These are phyloP conservation scores for Diogma glabrata DNA, from an alignment of 2,888 invertebrate genomes.

Conservation along the genomic window DNA sequence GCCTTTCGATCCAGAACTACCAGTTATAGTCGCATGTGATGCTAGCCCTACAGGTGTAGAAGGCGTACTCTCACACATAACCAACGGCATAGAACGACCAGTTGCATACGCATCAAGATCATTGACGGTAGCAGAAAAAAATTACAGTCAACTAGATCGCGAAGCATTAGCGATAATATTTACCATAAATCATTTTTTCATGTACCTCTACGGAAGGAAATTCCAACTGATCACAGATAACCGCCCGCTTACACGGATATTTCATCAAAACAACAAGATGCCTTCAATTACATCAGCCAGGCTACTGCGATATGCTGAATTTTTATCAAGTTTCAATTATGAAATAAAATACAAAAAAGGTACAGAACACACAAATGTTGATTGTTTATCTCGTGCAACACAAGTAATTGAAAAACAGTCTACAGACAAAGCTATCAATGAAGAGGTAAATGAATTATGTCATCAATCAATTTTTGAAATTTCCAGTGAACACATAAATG, in stretches of 20 bases:
- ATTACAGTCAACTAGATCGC: constrained; percentile 16
- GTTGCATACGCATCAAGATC: constrained; percentile 16
- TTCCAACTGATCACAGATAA: too few relatives aligned
- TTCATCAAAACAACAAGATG: not conserved
- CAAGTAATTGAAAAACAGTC: too few relatives aligned
- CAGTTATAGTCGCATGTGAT: constrained; percentile 13
- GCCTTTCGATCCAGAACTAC: too few relatives aligned
- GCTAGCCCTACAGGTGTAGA: constrained; percentile 17
- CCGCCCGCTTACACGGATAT: too few relatives aligned
- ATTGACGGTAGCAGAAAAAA: constrained; percentile 15
- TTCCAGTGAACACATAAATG: too few relatives aligned
- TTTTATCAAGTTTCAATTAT: not conserved
- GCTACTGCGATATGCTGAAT: not conserved
- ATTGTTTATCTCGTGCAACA: too few relatives aligned
- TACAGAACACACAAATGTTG: too few relatives aligned
- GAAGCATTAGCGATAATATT: too few relatives aligned
- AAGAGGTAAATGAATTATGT: not conserved
- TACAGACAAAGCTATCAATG: too few relatives aligned
- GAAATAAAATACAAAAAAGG: not conserved
- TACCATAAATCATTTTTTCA: too few relatives aligned
- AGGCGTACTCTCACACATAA: constrained; percentile 15
- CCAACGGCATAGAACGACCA: not conserved
- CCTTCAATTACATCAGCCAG: not conserved
- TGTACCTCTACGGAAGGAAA: too few relatives aligned
- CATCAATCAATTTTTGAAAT: not conserved